Evolutionary conservation across 2,113 vertebrate genomes (phyloP).

Genomic region (Etheostoma spectabile): DNA sequence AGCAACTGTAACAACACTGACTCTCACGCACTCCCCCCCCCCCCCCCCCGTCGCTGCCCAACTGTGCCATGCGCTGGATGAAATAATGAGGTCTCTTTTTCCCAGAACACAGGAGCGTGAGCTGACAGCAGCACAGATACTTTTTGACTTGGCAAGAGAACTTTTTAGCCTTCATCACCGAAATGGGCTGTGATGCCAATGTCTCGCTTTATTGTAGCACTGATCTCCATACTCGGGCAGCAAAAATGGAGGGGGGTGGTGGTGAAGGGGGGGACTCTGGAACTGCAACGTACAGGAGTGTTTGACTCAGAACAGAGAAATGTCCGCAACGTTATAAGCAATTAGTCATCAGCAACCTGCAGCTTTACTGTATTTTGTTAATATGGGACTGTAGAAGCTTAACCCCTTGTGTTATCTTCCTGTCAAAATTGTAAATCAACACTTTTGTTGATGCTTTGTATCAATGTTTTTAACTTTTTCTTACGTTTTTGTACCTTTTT

Average conservation of each 20-base stretch:
- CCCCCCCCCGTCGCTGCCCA: background rate
- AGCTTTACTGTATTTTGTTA: background rate
- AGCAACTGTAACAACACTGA: background rate
- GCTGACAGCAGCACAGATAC: conserved; percentile 11
- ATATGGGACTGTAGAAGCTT: background rate
- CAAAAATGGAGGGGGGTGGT: background rate
- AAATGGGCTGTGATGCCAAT: conserved; percentile 31
- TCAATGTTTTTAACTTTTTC: too few relatives aligned
- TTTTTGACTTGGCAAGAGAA: conserved; percentile 29
- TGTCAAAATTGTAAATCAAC: too few relatives aligned
- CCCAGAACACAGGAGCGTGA: background rate
- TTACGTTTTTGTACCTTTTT: too few relatives aligned
- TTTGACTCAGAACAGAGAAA: conserved; percentile 5
- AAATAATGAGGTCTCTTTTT: conserved; percentile 42
- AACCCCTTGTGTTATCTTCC: too few relatives aligned
- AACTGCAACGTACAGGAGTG: background rate
- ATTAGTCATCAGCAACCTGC: background rate
- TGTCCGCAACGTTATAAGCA: background rate
- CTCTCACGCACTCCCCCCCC: background rate
- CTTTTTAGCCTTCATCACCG: conserved; percentile 29
- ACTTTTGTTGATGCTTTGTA: too few relatives aligned
- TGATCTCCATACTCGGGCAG: conserved; percentile 1
- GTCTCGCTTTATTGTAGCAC: background rate
- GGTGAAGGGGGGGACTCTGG: background rate
- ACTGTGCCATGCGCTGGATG: background rate